Base-by-base conservation (phyloP, 2,888 invertebrate species). In the Drosophila longiperda region DNA sequence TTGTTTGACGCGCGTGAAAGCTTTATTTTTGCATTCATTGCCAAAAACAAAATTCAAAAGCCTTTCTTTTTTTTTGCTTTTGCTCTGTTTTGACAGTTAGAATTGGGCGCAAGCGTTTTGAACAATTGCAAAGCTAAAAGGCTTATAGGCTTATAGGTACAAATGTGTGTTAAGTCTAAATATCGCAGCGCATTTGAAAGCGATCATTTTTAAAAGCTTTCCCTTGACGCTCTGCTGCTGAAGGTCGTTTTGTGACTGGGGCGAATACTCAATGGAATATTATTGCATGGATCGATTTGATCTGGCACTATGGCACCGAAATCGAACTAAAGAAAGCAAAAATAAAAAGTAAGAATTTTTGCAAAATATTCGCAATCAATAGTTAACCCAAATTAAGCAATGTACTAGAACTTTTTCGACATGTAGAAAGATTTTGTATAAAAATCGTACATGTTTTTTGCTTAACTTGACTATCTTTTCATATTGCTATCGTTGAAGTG, bases 101-200 rank as follows among this genome's bases (percentile, higher is more conserved):
- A 89, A 87, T 89, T 89, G 83, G 73, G 86, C 83, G 73, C 86
- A 88, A 72, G 73, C 72, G 57, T 48, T 68, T 60, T 38, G 38
- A 78, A 88, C 87, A 85, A 85, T 85, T 85, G 82, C 80, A 85
- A 73, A 85, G 83, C 88, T 87, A 87, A 87, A 87, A 89, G 88
- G 87, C 83, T 87, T 87, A 89, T 67, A 54, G 73, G 58, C 88
- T 87, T 87, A 88, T 40, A 11, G 36, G 20, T 45, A 61, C 4
- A 36, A 45, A 61, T 63, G 49, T 70, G 54, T 70, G 36, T 40
- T 49, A 34, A 33, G 23, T 48, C 15, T 17, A 8, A 59, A 48
- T n/a, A 34, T 48, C n/a, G 20, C 42, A 8, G 12, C 4, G 48
- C 54, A 23, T 32, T 60, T 75, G 72, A 76, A 83, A 86, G 87